Conservation (phyloP, 2,888 invertebrate genomes). For the Apamea anceps region DNA sequence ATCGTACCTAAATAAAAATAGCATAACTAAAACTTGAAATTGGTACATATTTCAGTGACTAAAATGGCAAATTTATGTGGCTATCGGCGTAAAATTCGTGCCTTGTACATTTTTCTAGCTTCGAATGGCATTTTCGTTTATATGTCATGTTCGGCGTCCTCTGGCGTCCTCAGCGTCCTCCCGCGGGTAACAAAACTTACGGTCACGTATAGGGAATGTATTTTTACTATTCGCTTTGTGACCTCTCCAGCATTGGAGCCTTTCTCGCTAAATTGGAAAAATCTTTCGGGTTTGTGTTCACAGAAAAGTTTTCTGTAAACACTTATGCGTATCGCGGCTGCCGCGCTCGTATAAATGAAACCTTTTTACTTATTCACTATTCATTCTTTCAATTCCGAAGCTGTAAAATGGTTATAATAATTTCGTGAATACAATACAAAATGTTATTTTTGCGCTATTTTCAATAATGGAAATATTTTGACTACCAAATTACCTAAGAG, state of each 20-base stretch:
- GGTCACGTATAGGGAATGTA: constrained; percentile 81
- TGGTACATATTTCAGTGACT: constrained; percentile 50
- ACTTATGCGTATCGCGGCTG: constrained; percentile 68
- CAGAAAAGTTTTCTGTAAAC: constrained; percentile 78
- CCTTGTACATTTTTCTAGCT: constrained; percentile 74
- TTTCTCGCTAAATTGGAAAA: constrained; percentile 84
- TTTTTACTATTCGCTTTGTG: constrained; percentile 81
- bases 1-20: constrained; percentile 44
- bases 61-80: constrained; percentile 66
- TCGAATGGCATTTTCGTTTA: constrained; percentile 76
- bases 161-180: constrained; percentile 72
- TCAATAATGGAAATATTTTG: neutral
- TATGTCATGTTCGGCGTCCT: constrained; percentile 75
- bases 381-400: constrained; percentile 54
- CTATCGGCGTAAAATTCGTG: constrained; percentile 70
- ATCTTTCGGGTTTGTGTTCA: constrained; percentile 79
- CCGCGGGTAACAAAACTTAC: constrained; percentile 78
- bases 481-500: neutral
- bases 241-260: constrained; percentile 78
- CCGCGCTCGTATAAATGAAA: constrained; percentile 71
- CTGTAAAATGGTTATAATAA: constrained; percentile 26
- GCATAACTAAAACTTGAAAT: constrained; percentile 51
- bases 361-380: constrained; percentile 69
- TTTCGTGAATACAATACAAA: neutral
- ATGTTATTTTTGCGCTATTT: neutral